Evolutionary conservation across 2,113 vertebrate genomes (phyloP), one percentile per base, ranked within the genome.

Genomic region (Ceratotherium simum): DNA sequence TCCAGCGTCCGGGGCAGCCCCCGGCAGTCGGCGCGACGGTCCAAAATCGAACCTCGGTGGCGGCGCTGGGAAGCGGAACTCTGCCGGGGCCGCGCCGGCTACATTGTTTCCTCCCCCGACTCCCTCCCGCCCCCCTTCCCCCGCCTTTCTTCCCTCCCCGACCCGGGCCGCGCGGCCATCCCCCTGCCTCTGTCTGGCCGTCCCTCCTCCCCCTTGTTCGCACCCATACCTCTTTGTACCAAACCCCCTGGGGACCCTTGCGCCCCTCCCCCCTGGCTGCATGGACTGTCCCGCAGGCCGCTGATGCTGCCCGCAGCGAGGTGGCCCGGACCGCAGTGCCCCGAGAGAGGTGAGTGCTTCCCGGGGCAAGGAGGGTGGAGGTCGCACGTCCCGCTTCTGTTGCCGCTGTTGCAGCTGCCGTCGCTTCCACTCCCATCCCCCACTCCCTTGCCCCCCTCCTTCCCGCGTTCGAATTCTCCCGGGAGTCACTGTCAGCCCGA

Each of bases 51-150:
- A 2, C 64, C 91, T 92, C 1, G 75, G 58, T 56, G 91, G 95
- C 95, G 42, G 96, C 95, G 92, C 58, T 96, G 90, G 98, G 97
- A 98, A 96, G 97, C 94, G 98, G 98, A 98, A 98, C 97, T 91
- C 92, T 92, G 92, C 97, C 54, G 90, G 96, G 93, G 94, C 97
- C 64, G 97, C 92, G 90, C 96, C 92, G 94, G 96, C 97, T 91
- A 96, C 98, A 98, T 98, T 98, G 98, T 98, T 98, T 96, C 97
- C 98, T 95, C 96, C 93, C 97, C 96, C 72, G 18, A 2, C 58
- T 72, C 94, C 86, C 82, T 56, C 91, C 91, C 93, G 29, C 91
- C 92, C 95, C 89, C 91, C 56, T 64, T 69, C 70, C 69, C 80
- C 69, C 93, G 83, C 89, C 96, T 87, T 94, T 93, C 93, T 91